Conservation (phyloP, 92 coral and sea anemone species). For the Palythoa grandiflora region DNA sequence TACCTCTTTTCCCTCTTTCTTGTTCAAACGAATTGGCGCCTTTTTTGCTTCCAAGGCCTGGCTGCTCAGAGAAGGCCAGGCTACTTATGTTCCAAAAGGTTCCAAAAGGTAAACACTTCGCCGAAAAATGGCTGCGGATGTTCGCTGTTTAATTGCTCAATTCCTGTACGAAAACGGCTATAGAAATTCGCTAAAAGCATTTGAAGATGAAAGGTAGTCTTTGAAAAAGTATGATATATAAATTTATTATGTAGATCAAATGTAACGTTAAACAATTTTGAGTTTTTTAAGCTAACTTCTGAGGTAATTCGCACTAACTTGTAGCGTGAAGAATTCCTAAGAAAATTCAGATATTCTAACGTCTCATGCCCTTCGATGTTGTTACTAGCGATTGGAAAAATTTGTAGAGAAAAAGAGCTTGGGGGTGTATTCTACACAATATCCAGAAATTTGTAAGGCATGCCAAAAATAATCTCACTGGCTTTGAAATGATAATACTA, state of each 20-base stretch:
- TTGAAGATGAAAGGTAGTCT: constrained; percentile 67
- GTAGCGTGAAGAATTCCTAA: neutral
- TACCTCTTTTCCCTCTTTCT: constrained; percentile 70
- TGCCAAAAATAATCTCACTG: no score
- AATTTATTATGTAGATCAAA: neutral
- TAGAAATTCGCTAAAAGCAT: constrained; percentile 50
- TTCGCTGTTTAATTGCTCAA: constrained; percentile 58
- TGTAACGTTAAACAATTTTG: neutral
- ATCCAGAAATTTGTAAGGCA: neutral
- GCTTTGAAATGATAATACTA: no score
- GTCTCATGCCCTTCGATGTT: neutral
- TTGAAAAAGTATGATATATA: neutral
- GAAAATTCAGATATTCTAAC: no score
- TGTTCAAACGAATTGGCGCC: constrained; percentile 70
- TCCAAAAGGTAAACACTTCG: neutral
- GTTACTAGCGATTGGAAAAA: neutral
- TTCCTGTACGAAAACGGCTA: constrained; percentile 66
- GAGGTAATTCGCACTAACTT: neutral
- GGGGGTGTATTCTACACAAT: no score
- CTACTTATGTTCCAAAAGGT: constrained; percentile 2
- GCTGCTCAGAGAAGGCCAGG: constrained; percentile 46
- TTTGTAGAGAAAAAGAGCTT: no score
- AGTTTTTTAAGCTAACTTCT: neutral
- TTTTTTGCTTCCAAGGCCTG: constrained; percentile 56
- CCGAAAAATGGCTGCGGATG: constrained; percentile 41